phyloP scores from a whole-genome alignment of 2,113 vertebrate species.

The Hippolais icterina region DNA sequence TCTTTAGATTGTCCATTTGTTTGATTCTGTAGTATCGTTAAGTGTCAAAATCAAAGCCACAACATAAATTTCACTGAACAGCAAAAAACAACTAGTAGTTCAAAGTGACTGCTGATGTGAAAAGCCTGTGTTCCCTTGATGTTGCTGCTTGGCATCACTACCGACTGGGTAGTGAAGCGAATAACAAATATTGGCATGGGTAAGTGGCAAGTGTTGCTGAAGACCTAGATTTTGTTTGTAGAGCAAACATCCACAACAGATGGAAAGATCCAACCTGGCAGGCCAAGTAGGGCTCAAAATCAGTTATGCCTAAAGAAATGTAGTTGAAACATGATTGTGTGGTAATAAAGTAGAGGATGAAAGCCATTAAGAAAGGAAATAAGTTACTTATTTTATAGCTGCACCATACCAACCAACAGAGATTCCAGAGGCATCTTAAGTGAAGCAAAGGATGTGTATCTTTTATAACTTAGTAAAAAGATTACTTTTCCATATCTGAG shows the following conservation, averaged over 20 bases:
- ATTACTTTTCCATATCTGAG: neutral
- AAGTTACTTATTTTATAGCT: neutral
- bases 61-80: neutral
- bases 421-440: neutral
- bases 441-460: neutral
- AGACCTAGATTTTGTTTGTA: conserved; percentile 58
- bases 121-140: conserved; percentile 28
- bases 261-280: conserved; percentile 42
- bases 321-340: neutral
- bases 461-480: neutral
- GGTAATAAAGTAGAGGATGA: neutral
- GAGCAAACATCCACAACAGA: conserved; percentile 26
- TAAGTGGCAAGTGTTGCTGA: conserved; percentile 57
- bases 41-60: neutral
- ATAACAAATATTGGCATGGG: conserved; percentile 54
- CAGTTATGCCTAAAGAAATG: neutral
- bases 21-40: neutral
- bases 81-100: conserved; percentile 7
- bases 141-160: conserved; percentile 23
- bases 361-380: neutral
- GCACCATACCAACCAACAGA: neutral
- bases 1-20: neutral
- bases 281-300: neutral
- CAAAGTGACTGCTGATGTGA: conserved; percentile 33
- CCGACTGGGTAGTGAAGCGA: conserved; percentile 20